Evolutionary conservation across 2,797 vertebrate genomes (phyloP).

Genomic region (Girardinus metallicus): DNA sequence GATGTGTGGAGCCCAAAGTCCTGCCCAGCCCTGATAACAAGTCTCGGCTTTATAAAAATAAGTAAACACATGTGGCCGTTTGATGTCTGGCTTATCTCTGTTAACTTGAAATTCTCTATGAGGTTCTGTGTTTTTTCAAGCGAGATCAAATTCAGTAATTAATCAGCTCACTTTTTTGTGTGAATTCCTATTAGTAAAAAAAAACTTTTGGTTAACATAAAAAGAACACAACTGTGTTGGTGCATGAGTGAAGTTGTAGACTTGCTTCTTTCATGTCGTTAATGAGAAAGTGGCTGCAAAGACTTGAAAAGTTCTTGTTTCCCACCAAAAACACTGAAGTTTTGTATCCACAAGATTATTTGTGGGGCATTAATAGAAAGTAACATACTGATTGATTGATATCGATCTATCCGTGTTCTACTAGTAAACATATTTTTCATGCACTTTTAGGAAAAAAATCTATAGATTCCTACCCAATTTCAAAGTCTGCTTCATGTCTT

Average conservation of each 20-base stretch:
- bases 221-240: slow-evolving; percentile 55
- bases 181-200: slow-evolving; percentile 54
- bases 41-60: slow-evolving; percentile 77
- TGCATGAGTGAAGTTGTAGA: slow-evolving; percentile 53
- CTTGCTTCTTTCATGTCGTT: slow-evolving; percentile 67
- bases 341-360: neutral
- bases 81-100: slow-evolving; percentile 82
- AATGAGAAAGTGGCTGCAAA: slow-evolving; percentile 68
- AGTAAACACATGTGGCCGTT: slow-evolving; percentile 79
- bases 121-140: slow-evolving; percentile 60
- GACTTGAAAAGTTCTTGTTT: slow-evolving; percentile 61
- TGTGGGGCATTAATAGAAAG: neutral
- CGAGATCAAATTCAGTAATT: slow-evolving; percentile 79
- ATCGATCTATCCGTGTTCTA: neutral
- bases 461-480: neutral
- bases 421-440: neutral
- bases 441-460: neutral
- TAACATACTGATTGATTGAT: neutral
- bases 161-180: slow-evolving; percentile 60
- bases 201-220: slow-evolving; percentile 65
- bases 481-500: neutral
- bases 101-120: slow-evolving; percentile 77
- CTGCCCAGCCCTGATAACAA: slow-evolving; percentile 86
- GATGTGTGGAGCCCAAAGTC: slow-evolving; percentile 78
- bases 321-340: slow-evolving; percentile 34